These are phyloP conservation scores for Tragulus kanchil DNA, from an alignment of 2,113 vertebrate genomes.

Conservation along the genomic window DNA sequence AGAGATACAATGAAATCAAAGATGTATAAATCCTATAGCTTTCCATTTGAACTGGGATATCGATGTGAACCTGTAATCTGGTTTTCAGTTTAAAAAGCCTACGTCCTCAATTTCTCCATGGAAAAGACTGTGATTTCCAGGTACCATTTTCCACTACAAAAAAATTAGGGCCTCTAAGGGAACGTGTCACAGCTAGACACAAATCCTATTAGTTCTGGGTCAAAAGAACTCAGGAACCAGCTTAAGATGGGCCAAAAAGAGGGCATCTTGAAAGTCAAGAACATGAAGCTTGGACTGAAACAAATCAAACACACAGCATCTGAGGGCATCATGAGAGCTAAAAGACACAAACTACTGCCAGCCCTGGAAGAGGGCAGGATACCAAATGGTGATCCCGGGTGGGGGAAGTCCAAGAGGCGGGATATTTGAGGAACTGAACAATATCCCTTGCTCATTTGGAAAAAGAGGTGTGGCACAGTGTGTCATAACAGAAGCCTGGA, in stretches of 20 bases:
- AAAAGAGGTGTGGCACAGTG: too few species aligned
- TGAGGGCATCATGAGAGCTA: neutral
- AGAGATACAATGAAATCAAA: neutral
- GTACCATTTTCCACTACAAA: neutral
- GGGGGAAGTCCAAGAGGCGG: too few species aligned
- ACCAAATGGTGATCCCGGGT: accelerated
- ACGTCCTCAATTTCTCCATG: neutral
- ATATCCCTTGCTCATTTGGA: too few species aligned
- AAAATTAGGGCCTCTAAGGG: neutral
- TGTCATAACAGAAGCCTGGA: neutral
- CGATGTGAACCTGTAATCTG: neutral
- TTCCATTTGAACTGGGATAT: neutral
- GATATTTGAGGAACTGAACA: too few species aligned
- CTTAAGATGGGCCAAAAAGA: accelerated
- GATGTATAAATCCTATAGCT: neutral
- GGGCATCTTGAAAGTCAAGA: neutral
- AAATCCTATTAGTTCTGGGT: neutral
- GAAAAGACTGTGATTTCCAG: neutral
- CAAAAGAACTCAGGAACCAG: neutral
- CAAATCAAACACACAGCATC: neutral
- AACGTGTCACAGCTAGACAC: neutral
- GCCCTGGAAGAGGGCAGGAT: accelerated
- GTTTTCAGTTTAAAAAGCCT: neutral
- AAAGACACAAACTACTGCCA: too few species aligned
- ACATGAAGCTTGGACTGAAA: neutral